Conservation (phyloP, 2,113 vertebrate species). For the Orthonyx spaldingii region DNA sequence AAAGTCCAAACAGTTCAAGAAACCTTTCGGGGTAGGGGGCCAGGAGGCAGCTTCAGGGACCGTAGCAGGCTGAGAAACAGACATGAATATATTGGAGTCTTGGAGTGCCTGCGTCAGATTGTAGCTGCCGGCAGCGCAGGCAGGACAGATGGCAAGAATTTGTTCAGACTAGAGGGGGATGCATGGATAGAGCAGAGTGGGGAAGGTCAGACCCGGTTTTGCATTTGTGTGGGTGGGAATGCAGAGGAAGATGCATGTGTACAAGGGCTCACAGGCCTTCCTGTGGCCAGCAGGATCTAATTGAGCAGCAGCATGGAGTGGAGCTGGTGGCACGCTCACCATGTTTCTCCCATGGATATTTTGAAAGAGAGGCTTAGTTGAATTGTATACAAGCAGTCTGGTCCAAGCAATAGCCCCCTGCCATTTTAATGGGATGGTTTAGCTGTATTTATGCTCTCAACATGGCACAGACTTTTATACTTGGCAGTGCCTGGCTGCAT, state of each 20-base stretch:
- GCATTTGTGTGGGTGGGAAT: constrained; percentile 31
- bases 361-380: neutral
- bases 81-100: neutral
- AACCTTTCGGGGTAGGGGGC: neutral
- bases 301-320: neutral
- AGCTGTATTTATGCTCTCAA: neutral
- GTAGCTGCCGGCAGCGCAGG: neutral
- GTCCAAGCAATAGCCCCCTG: neutral
- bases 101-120: neutral
- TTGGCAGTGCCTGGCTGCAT: neutral
- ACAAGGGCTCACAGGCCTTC: neutral
- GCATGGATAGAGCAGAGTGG: neutral
- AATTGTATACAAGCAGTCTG: neutral
- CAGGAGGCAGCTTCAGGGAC: neutral
- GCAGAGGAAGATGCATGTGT: neutral
- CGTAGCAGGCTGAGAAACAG: neutral
- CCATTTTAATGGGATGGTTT: neutral
- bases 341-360: neutral
- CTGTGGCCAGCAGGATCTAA: neutral
- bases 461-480: neutral
- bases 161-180: neutral
- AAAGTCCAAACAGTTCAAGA: neutral
- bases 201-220: neutral
- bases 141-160: neutral
- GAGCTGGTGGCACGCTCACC: neutral